Conservation (phyloP, 2,797 vertebrate species). For the Karalla daura region DNA sequence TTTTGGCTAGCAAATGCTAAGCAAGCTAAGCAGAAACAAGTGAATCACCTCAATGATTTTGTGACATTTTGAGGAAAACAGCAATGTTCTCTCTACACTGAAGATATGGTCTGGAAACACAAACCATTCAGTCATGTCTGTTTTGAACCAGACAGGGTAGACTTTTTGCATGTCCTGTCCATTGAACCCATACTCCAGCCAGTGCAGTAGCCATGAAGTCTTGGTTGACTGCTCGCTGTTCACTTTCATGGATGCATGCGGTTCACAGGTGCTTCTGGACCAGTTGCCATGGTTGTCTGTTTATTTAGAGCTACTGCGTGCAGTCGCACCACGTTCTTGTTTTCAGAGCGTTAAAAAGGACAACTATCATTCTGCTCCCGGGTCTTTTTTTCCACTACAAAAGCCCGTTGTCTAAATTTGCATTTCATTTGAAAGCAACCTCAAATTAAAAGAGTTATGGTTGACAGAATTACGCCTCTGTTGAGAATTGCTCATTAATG, state of each 20-base stretch:
- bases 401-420: constrained; percentile 24
- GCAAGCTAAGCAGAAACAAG: no score
- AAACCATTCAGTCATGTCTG: no score
- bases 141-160: no score
- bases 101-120: no score
- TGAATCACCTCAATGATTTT: no score
- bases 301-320: neutral
- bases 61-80: no score
- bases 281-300: neutral
- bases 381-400: neutral
- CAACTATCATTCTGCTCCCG: constrained; percentile 10
- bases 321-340: neutral
- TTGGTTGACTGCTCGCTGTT: neutral
- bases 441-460: constrained; percentile 4
- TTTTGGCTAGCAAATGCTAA: no score
- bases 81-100: no score
- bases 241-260: neutral
- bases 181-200: neutral
- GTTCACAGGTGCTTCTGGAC: neutral
- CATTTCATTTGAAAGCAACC: constrained; percentile 31
- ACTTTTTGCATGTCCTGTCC: neutral
- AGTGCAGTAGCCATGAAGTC: neutral
- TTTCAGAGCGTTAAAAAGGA: constrained; percentile 21
- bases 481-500: constrained; percentile 34
- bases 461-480: constrained; percentile 9